These are phyloP conservation scores for Stenichneumon culpator DNA, from an alignment of 2,888 invertebrate species.

Conservation along the genomic window DNA sequence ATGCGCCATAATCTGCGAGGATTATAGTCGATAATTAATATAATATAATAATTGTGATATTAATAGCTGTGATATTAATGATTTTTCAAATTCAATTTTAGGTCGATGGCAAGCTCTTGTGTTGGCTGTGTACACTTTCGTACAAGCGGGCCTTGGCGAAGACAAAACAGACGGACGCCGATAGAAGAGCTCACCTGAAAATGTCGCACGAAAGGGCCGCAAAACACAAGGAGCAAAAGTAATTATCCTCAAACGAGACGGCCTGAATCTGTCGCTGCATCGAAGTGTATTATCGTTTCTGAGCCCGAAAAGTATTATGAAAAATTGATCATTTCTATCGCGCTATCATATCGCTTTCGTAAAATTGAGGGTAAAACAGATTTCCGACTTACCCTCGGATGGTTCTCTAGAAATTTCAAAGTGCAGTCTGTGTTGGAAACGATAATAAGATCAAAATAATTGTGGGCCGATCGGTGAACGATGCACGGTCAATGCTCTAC, in stretches of 20 bases:
- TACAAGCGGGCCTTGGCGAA: conserved; percentile 96
- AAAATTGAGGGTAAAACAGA: neutral
- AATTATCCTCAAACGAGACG: conserved; percentile 75
- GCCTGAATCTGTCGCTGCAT: neutral
- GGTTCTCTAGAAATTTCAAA: neutral
- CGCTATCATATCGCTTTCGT: neutral
- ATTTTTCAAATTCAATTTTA: conserved; percentile 84
- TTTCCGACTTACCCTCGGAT: neutral
- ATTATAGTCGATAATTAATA: neutral
- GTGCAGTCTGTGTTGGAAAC: neutral
- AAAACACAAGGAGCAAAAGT: conserved; percentile 87
- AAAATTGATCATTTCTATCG: neutral
- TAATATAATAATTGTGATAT: no score
- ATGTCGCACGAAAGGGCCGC: conserved; percentile 86
- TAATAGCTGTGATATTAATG: neutral
- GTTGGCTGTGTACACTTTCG: conserved; percentile 98
- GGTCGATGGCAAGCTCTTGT: conserved; percentile 97
- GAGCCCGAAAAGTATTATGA: neutral
- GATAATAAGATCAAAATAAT: neutral
- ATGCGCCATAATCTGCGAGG: neutral
- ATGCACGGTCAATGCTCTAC: neutral
- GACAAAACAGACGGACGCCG: conserved; percentile 93
- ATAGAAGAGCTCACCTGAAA: conserved; percentile 88
- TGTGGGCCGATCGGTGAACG: neutral
- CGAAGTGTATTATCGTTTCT: neutral